Base-by-base conservation (phyloP, 1,140 invertebrate genomes). In the Tachypleus tridentatus region DNA sequence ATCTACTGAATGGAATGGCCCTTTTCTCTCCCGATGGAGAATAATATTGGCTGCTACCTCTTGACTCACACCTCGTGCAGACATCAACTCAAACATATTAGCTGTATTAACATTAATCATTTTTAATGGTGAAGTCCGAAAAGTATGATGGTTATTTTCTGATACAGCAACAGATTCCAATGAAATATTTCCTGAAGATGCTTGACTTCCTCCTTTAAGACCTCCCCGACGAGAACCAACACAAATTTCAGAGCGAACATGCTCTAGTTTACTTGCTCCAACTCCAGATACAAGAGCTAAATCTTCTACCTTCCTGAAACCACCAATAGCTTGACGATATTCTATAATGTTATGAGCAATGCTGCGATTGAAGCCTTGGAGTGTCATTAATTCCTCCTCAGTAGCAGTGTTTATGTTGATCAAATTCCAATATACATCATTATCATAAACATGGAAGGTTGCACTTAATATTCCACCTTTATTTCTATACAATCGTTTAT, bases 241-340 rank as follows among this genome's bases (percentile, higher is more conserved):
- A 77, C 84, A 87, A 72, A 90, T 85, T 75, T 90, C 87, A 63
- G 81, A 79, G 69, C 84, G 80, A 62, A 91, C 82, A 59, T 78
- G 68, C 67, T 85, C 83, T 60, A 91, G 75, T 75, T 84, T 87
- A 57, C 85, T 82, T 64, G 88, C 88, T 64, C 89, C 89, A 69
- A 91, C 85, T 8, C 88, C 89, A 67, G 86, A 85, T 9, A 91
- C 88, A 50, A 91, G 77, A 8, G 87, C 88, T 71, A 92, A 76
- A 78, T 92, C 89, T 75, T 92, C 88, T 0, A 89, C 80, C 74
- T 84, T 82, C 66, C 86, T 84, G 75, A 87, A 92, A 6, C 86
- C 80, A 54, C 86, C 87, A 71, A 91, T 89, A 69, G 83, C 80
- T 70, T 83, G 82, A 49, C 88, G 77, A 77, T 91, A 86, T 62